Percentiles rank a stretch among this genome's conserved stretches.
Evolutionary conservation across 2,113 vertebrate species (phyloP).

Genomic region (Pachypanchax playfairii): DNA sequence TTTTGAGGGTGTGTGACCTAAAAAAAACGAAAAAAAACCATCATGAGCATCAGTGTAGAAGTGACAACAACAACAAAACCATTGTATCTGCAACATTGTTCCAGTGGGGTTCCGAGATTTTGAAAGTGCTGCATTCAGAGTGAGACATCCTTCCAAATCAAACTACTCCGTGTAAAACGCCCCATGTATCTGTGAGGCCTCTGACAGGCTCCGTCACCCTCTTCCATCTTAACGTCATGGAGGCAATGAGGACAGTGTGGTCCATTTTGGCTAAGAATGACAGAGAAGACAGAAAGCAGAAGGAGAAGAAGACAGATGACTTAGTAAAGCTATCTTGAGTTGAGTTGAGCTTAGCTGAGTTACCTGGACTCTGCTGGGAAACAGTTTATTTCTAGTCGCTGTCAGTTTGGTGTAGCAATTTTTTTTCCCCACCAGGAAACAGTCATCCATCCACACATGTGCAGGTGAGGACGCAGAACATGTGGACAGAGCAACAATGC

Average conservation of each 20-base stretch:
- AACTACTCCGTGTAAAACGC: slow-evolving; percentile 54
- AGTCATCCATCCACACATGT: slow-evolving; percentile 62
- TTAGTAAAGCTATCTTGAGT: slow-evolving; percentile 67
- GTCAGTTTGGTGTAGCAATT: slow-evolving; percentile 51
- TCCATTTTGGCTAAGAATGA: slow-evolving; percentile 37
- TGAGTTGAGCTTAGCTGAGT: slow-evolving; percentile 68
- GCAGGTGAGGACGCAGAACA: slow-evolving; percentile 34
- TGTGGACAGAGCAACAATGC: slow-evolving; percentile 61
- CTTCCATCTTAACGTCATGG: slow-evolving; percentile 57
- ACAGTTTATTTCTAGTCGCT: slow-evolving; percentile 45
- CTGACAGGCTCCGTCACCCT: slow-evolving; percentile 56
- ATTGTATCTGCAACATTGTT: slow-evolving; percentile 73
- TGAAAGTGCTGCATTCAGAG: slow-evolving; percentile 64
- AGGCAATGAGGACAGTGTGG: slow-evolving; percentile 55
- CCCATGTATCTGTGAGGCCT: slow-evolving; percentile 64
- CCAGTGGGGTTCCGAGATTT: slow-evolving; percentile 61
- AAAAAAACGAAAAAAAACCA: slow-evolving; percentile 71
- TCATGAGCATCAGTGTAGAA: slow-evolving; percentile 56
- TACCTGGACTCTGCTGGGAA: slow-evolving; percentile 58
- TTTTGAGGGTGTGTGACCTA: slow-evolving; percentile 74
- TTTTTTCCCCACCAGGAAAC: slow-evolving; percentile 56
- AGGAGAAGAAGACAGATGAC: slow-evolving; percentile 51
- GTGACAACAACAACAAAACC: slow-evolving; percentile 61
- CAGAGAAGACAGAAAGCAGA: slow-evolving; percentile 13
- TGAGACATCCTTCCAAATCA: slow-evolving; percentile 61